phyloP scores from a whole-genome alignment of 2,113 vertebrate species.

The Ariopsis seemanni region DNA sequence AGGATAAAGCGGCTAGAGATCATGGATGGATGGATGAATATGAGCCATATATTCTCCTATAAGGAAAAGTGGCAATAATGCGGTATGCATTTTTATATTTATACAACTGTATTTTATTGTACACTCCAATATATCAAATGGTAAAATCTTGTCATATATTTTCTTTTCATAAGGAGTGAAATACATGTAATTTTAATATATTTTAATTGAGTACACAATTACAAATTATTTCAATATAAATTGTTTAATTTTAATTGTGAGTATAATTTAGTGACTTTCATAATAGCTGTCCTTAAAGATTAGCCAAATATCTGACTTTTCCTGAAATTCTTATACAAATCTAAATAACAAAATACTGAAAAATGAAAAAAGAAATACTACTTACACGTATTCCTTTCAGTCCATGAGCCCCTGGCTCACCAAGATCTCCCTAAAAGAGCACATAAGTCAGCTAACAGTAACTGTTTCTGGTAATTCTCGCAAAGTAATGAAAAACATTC shows the following conservation, averaged over 20 bases:
- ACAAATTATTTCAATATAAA: neutral
- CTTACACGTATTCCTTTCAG: slow-evolving; percentile 92
- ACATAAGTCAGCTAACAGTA: slow-evolving; percentile 27
- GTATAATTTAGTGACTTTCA: too few species aligned
- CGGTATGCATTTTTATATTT: neutral
- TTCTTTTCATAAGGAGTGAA: neutral
- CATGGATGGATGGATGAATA: too few species aligned
- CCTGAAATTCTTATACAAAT: neutral
- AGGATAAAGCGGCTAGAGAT: too few species aligned
- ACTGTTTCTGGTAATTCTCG: neutral
- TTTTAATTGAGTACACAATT: neutral
- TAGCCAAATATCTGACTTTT: neutral
- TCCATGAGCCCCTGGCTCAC: slow-evolving; percentile 82
- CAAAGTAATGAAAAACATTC: neutral
- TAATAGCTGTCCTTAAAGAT: too few species aligned
- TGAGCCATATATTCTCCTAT: neutral
- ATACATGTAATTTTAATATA: neutral
- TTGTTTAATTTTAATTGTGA: too few species aligned
- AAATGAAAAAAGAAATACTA: slow-evolving; percentile 33
- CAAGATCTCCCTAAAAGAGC: slow-evolving; percentile 80
- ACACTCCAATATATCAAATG: neutral
- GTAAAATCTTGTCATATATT: neutral
- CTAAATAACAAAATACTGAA: neutral
- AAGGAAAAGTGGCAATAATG: neutral
- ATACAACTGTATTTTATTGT: neutral